phyloP scores from a whole-genome alignment of 2,797 vertebrate species.

The Sparidentex hasta region DNA sequence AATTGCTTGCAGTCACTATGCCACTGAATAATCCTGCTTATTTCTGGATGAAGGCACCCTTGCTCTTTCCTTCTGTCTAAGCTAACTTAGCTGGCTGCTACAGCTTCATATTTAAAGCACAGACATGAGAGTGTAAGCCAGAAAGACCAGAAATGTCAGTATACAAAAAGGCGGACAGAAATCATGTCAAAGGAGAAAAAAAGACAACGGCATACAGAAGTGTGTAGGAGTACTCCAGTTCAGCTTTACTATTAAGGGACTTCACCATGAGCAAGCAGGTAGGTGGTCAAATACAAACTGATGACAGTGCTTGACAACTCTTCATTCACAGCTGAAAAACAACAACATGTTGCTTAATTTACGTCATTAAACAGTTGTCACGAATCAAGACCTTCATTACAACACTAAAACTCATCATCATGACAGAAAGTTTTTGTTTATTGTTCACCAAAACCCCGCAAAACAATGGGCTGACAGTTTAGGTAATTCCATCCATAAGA shows the following conservation, averaged over 20 bases:
- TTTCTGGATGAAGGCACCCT: too few relatives aligned
- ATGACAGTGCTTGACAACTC: neutral
- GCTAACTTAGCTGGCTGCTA: neutral
- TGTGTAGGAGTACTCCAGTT: neutral
- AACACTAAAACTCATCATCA: neutral
- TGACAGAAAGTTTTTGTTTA: neutral
- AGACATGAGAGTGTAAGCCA: neutral
- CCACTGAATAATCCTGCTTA: neutral
- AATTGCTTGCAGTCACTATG: neutral
- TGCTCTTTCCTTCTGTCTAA: neutral
- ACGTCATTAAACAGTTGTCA: neutral
- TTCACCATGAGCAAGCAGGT: neutral
- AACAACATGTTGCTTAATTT: neutral
- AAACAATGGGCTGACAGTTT: constrained; percentile 8
- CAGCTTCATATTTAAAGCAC: neutral
- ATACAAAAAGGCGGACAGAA: neutral
- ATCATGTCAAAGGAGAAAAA: neutral
- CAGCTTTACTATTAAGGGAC: neutral
- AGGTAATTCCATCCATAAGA: neutral
- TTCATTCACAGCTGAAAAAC: neutral
- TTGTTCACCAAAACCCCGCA: neutral
- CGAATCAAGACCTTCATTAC: neutral
- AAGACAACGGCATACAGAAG: neutral
- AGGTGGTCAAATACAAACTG: neutral
- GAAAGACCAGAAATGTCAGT: neutral